These are phyloP conservation scores for Silurus asotus DNA, from an alignment of 2,113 vertebrate genomes.

Conservation along the genomic window DNA sequence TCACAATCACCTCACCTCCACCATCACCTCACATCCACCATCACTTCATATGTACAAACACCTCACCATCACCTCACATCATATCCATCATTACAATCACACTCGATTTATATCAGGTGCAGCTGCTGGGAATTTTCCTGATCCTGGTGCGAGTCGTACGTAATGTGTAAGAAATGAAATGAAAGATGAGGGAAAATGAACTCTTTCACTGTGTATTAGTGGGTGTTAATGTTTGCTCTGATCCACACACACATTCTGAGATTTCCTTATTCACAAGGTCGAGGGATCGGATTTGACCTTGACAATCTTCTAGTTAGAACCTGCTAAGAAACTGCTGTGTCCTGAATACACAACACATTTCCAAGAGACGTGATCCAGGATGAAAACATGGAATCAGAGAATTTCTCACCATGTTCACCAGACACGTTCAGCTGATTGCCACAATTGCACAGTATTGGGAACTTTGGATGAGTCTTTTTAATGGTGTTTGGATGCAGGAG, in stretches of 20 bases:
- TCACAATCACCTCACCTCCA: too few species aligned
- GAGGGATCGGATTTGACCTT: background rate
- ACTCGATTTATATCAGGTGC: conserved; percentile 39
- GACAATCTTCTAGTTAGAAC: background rate
- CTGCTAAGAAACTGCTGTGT: background rate
- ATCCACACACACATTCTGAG: conserved; percentile 19
- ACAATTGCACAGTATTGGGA: too few species aligned
- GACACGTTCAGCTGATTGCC: too few species aligned
- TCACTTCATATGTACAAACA: too few species aligned
- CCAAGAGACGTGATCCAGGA: too few species aligned
- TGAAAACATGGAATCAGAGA: too few species aligned
- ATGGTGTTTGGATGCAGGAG: too few species aligned
- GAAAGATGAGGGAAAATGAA: conserved; percentile 31
- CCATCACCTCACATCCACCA: too few species aligned
- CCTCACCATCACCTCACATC: too few species aligned
- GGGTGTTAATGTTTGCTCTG: background rate
- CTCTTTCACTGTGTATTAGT: background rate
- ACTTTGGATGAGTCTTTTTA: too few species aligned
- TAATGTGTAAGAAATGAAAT: background rate
- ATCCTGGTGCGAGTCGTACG: background rate
- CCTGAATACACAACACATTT: background rate
- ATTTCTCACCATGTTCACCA: too few species aligned
- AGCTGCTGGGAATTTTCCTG: background rate
- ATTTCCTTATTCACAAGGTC: background rate
- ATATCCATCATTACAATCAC: too few species aligned